Evolutionary conservation across 1,140 invertebrate species (phyloP), one percentile per base, ranked within the genome.

Genomic region (Drosophila melanogaster): DNA sequence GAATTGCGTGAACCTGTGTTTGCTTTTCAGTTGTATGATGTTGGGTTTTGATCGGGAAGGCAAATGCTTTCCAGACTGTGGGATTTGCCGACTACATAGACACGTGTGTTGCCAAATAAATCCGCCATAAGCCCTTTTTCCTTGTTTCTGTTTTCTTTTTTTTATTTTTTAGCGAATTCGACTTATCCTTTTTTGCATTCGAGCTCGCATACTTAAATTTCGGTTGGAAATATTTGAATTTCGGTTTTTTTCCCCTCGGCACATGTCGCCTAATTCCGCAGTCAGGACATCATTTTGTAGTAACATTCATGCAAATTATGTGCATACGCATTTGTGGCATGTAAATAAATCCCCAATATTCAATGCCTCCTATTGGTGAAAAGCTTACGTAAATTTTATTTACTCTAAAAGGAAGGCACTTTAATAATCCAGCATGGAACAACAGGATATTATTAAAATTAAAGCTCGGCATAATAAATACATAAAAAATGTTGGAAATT

Each of bases 1-100:
- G 77, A 59, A 75, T 83, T 83, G 79, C 70, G 80, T 84, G 80
- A 79, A 79, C 83, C 83, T 79, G 70, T 79, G 60, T 81, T 81
- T 84, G 80, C 74, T 76, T 75, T 84, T 40, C 66, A 71, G 75
- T 57, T 56, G 77, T 41, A 41, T 19, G 24, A 19, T 15, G 12
- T 43, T 7, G 24, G 33, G 37, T 57, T 61, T 57, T 67, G 64
- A 58, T 49, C 46, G 33, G 17, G 43, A 19, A 15, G n/a, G 26
- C 51, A 33, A 53, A 40, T 37, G 54, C 15, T 55, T 24, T 11
- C 11, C 12, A 15, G 24, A 41, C 50, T 12, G 12, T 15, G 43
- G 47, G 47, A 17, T 30, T 10, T 40, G 30, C n/a, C 11, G 51
- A 24, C 56, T 40, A 24, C 22, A 10, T 61, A 58, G 44, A 50